Base-by-base conservation (phyloP, 2,113 vertebrate genomes). In the Steatornis caripensis region DNA sequence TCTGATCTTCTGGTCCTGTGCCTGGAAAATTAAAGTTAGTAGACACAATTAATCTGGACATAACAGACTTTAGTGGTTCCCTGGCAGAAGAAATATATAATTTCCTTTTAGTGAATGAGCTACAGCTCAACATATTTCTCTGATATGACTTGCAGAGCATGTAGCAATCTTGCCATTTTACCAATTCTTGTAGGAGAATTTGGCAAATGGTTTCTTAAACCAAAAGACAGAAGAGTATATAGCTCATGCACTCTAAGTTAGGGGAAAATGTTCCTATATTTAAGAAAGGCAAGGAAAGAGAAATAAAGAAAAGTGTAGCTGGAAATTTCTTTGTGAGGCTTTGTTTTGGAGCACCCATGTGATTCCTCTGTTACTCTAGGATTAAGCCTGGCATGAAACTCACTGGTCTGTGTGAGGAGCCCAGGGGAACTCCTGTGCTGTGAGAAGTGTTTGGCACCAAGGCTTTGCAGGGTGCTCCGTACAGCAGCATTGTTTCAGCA, bases 351-450 rank as follows among this genome's bases (percentile, higher is more conserved):
- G 46, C 29, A 69, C 17, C 1, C 6, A 4, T n/a, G 26, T 75
- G 36, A 7, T 71, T 75, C 32, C 8, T 60, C 6, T 62, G 19
- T 58, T 70, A 30, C 24, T 39, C 27, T 16, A 23, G 45, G 21
- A 30, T 20, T 66, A 53, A 43, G 55, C 23, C 45, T 64, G 34
- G 5, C 3, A 17, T 46, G 23, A 55, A 20, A 20, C 16, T 37
- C 0, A 0, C 32, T 32, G n/a, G 14, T 45, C 24, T 71, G 11
- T 41, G 65, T 83, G 57, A 83, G 76, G 37, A 62, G 8, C 36
- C n/a, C 36, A 19, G 12, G 0, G 1, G 14, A 68, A 15, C 5
- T 39, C 3, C 27, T 65, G 17, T 51, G 30, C 45, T 2, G 0
- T 41, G 17, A 45, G 48, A 49, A 37, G 1, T 1, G 13, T 12